Conservation (phyloP, 2,797 vertebrate species). For the Synanceia verrucosa region DNA sequence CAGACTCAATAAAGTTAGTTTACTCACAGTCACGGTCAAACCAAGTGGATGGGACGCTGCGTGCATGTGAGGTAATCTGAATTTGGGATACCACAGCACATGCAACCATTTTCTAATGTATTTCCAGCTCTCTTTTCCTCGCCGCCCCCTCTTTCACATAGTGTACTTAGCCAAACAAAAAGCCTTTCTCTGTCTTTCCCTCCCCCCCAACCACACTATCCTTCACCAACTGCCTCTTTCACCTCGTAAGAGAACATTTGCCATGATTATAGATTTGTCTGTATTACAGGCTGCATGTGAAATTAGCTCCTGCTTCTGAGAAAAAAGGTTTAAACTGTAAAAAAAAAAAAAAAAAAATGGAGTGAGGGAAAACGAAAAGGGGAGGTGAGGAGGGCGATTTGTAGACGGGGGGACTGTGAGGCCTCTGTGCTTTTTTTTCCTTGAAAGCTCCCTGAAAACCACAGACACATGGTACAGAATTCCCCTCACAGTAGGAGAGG, state of each 20-base stretch:
- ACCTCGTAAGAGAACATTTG: slow-evolving; percentile 51
- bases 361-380: slow-evolving; percentile 43
- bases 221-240: slow-evolving; percentile 2
- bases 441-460: slow-evolving; percentile 82
- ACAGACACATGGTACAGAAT: slow-evolving; percentile 83
- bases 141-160: slow-evolving; percentile 68
- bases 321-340: slow-evolving; percentile 45
- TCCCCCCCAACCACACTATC: not conserved
- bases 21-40: slow-evolving; percentile 34
- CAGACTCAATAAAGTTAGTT: slow-evolving; percentile 27
- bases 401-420: slow-evolving; percentile 46
- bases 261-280: slow-evolving; percentile 52
- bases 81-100: slow-evolving; percentile 48
- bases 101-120: slow-evolving; percentile 65
- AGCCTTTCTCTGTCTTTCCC: slow-evolving; percentile 65
- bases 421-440: slow-evolving; percentile 79
- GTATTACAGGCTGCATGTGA: slow-evolving; percentile 33
- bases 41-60: too few relatives aligned
- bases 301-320: slow-evolving; percentile 40
- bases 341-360: slow-evolving; percentile 48
- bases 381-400: slow-evolving; percentile 24
- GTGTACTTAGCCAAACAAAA: slow-evolving; percentile 79
- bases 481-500: slow-evolving; percentile 67
- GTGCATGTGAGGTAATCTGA: slow-evolving; percentile 57
- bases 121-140: slow-evolving; percentile 60